phyloP scores from a whole-genome alignment of 2,113 vertebrate species.

The Anhinga rufa region DNA sequence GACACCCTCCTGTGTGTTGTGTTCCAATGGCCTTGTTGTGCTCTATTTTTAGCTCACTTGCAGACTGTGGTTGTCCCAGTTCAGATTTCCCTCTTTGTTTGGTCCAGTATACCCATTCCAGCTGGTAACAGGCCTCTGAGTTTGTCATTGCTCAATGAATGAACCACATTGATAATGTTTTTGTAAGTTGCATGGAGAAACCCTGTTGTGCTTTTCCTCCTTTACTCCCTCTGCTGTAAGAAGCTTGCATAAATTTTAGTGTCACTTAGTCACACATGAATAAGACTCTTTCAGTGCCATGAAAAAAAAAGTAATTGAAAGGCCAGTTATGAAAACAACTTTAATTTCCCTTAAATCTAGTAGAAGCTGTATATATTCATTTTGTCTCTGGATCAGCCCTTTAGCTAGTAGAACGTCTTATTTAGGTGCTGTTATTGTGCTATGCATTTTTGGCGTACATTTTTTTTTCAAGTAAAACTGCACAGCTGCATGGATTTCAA shows the following conservation, averaged over 20 bases:
- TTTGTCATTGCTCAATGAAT: constrained; percentile 2
- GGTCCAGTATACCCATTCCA: background rate
- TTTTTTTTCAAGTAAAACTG: background rate
- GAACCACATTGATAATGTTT: constrained; percentile 6
- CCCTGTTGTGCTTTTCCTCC: constrained; percentile 5
- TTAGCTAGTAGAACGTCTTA: background rate
- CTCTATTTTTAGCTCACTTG: background rate
- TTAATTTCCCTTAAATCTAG: background rate
- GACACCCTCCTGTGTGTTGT: background rate
- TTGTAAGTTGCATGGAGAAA: background rate
- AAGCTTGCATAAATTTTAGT: constrained; percentile 31
- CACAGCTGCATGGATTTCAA: background rate
- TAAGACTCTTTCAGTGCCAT: constrained; percentile 2
- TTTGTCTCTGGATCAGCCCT: background rate
- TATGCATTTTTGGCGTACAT: background rate
- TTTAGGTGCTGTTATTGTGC: background rate
- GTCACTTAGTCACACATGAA: constrained; percentile 29
- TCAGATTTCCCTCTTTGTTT: background rate
- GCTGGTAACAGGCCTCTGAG: background rate
- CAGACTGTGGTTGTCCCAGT: background rate
- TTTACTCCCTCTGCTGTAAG: constrained; percentile 21
- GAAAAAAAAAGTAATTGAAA: background rate
- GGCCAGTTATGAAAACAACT: background rate
- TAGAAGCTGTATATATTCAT: background rate
- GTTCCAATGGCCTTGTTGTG: background rate